A percentile compares a stretch with the other conserved stretches of the same genome.
Evolutionary conservation across 2,797 vertebrate species (phyloP).

Genomic region (Falco peregrinus): DNA sequence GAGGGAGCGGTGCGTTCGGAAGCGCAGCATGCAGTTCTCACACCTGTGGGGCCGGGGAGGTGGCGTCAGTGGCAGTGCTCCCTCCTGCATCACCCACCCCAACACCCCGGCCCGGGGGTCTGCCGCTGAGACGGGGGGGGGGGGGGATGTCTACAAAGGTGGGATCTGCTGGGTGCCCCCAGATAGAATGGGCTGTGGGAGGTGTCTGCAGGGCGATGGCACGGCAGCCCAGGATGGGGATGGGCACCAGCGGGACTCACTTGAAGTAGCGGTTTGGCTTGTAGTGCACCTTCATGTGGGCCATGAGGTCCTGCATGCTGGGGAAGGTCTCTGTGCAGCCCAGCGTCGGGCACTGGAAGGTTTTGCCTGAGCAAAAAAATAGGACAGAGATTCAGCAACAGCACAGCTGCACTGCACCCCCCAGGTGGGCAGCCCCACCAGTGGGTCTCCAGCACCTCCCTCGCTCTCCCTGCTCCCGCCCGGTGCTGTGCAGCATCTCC

Average conservation of each 20-base stretch:
- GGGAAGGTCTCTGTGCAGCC: conserved; percentile 86
- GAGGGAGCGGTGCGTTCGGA: conserved; percentile 90
- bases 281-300: conserved; percentile 91
- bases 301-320: conserved; percentile 93
- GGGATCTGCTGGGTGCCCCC: neutral
- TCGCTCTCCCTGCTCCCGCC: fast-evolving
- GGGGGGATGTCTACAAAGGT: neutral
- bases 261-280: conserved; percentile 95
- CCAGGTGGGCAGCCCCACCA: neutral
- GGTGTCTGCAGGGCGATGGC: neutral
- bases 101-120: neutral
- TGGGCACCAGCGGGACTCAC: conserved; percentile 76
- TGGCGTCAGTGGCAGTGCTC: fast-evolving
- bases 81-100: neutral
- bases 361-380: conserved; percentile 81
- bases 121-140: fast-evolving
- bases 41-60: conserved; percentile 74
- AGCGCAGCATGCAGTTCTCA: conserved; percentile 91
- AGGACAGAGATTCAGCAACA: neutral
- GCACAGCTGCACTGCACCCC: fast-evolving
- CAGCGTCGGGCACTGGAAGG: conserved; percentile 82
- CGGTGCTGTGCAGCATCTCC: neutral
- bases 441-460: neutral
- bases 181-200: fast-evolving
- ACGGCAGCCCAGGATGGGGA: neutral